These are phyloP conservation scores for Silurus asotus DNA, from an alignment of 2,113 vertebrate species.

Conservation along the genomic window DNA sequence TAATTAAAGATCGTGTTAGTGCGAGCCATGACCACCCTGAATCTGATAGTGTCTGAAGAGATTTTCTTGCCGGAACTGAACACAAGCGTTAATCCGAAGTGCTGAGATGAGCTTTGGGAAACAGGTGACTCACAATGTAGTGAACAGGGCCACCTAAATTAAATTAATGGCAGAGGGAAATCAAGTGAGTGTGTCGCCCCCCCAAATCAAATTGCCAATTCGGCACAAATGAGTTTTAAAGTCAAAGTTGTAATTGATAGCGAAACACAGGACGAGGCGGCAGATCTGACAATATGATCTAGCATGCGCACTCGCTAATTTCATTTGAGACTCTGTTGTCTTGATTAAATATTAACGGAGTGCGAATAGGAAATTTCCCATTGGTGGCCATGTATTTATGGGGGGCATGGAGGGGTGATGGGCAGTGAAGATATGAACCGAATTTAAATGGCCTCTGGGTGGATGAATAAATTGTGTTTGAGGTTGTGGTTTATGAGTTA, in stretches of 20 bases:
- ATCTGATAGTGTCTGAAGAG: slow-evolving; percentile 32
- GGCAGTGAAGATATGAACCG: slow-evolving; percentile 33
- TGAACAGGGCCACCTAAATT: slow-evolving; percentile 76
- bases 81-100: slow-evolving; percentile 69
- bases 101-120: slow-evolving; percentile 76
- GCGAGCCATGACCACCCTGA: background rate
- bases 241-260: slow-evolving; percentile 83
- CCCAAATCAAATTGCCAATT: slow-evolving; percentile 79
- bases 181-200: slow-evolving; percentile 72
- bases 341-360: slow-evolving; percentile 76
- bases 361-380: slow-evolving; percentile 57
- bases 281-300: slow-evolving; percentile 76
- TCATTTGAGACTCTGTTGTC: slow-evolving; percentile 72
- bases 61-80: slow-evolving; percentile 39
- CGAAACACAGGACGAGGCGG: slow-evolving; percentile 64
- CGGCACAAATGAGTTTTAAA: slow-evolving; percentile 75
- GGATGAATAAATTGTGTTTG: slow-evolving; percentile 26
- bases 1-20: slow-evolving; percentile 5
- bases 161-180: slow-evolving; percentile 81
- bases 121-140: slow-evolving; percentile 68
- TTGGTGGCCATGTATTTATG: slow-evolving; percentile 50
- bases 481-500: background rate
- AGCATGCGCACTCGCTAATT: slow-evolving; percentile 69
- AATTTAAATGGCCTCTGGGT: slow-evolving; percentile 51
- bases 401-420: slow-evolving; percentile 41